Evolutionary conservation across 2,797 vertebrate species (phyloP).

Genomic region (Acestrorhynchus altus): DNA sequence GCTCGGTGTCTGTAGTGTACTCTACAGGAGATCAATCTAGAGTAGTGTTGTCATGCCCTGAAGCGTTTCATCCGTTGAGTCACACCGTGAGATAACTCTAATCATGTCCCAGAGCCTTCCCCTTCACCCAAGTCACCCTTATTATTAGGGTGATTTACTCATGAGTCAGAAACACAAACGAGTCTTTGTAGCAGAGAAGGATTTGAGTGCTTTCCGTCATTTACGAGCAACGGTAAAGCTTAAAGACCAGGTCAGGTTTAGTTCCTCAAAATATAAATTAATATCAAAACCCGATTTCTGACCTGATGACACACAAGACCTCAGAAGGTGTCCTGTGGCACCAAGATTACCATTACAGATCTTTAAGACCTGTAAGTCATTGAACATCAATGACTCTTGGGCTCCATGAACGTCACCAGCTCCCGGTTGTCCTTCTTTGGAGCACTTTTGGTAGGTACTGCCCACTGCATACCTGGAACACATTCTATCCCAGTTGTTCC

Average conservation of each 20-base stretch:
- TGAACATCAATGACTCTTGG: too few species aligned
- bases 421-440: too few species aligned
- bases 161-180: constrained; percentile 6
- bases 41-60: background rate
- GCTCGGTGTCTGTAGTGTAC: background rate
- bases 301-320: too few species aligned
- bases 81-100: background rate
- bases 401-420: too few species aligned
- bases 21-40: background rate
- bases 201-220: background rate
- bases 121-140: constrained; percentile 12
- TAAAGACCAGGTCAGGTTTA: background rate
- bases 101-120: constrained; percentile 5
- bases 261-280: too few species aligned
- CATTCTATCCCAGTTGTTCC: too few species aligned
- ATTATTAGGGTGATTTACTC: background rate
- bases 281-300: too few species aligned
- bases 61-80: background rate
- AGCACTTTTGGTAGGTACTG: too few species aligned
- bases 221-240: background rate
- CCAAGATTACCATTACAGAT: too few species aligned
- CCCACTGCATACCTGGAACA: too few species aligned
- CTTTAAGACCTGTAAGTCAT: too few species aligned
- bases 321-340: too few species aligned
- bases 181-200: constrained; percentile 12